Base-by-base conservation (phyloP, 2,888 invertebrate species). In the Caenorhabditis virilis region DNA sequence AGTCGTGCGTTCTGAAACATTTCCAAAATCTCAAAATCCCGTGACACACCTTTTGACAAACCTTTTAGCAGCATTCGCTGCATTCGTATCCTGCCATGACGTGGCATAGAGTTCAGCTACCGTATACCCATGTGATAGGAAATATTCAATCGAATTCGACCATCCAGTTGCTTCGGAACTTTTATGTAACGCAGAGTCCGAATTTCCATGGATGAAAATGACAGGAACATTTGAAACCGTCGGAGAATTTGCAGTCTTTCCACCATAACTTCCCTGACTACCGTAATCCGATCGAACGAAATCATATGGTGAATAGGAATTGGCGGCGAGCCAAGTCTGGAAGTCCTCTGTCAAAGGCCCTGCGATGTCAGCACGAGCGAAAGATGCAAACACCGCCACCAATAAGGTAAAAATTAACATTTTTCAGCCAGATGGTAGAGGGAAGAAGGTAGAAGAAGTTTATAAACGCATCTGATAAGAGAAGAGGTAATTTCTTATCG, bases 181-280 rank as follows among this genome's bases (percentile, higher is more conserved):
- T n/a, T 27, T 23, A 16, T 38, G 54, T 9, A 76, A 61, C 1
- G 76, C 76, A 1, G 75, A 59, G 47, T 76, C 76, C 20, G 73
- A 74, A 45, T 76, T 76, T 18, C 76, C 76, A 49, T 76, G 76
- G 42, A 75, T 72, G 55, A 74, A 68, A 38, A 76, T 55, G 18
- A 76, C 64, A 7, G 72, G 72, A 18, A 55, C 59, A 33, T 64
- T 68, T 23, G 38, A 26, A 9, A 64, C 53, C n/a, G 36, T 49
- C 20, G 56, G 39, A 9, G 51, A 22, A 15, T 51, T 49, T 6
- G 38, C 54, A 18, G 48, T 67, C 43, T 65, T 71, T 50, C 75
- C 75, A 22, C 75, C 75, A 47, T 67, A 72, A 46, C 71, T 71
- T 59, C 72, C 75, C 13, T 72, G 69, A 5, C 64, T 70, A 18